A percentile compares a stretch with the other conserved stretches of the same genome.
Evolutionary conservation across 2,797 vertebrate species (phyloP).

Genomic region (Bradypodion ventrale): DNA sequence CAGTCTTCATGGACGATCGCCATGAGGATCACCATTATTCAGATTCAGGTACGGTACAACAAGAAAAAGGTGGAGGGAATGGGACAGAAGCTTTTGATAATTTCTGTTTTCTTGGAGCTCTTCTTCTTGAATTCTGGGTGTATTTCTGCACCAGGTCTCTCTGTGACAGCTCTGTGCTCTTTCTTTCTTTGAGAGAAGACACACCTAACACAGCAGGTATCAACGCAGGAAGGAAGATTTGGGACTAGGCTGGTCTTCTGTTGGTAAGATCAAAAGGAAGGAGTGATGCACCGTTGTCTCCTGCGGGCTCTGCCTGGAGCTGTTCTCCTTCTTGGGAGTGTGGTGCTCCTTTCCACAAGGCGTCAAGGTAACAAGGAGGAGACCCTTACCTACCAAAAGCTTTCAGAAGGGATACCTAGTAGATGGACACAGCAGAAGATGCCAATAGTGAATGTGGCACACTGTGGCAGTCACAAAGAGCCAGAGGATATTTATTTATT

Average conservation of each 20-base stretch:
- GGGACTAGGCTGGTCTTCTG: accelerated
- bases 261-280: accelerated
- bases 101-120: background rate
- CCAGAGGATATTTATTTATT: no score
- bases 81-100: background rate
- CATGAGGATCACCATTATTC: no score
- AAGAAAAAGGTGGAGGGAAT: constrained; percentile 36
- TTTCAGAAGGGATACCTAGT: background rate
- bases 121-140: constrained; percentile 11
- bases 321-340: constrained; percentile 51
- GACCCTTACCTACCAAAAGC: accelerated
- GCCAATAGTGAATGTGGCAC: background rate
- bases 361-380: constrained; percentile 35
- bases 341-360: constrained; percentile 63
- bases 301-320: constrained; percentile 62
- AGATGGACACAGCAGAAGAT: accelerated
- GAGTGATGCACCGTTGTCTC: constrained; percentile 60
- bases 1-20: no score
- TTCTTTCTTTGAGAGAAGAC: constrained; percentile 33
- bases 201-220: background rate
- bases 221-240: background rate
- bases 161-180: background rate
- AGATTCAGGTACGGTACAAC: no score
- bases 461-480: background rate
- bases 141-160: constrained; percentile 26